Evolutionary conservation across 2,888 invertebrate species (phyloP), one percentile per base, ranked within the genome.

Genomic region (Acronicta alni): DNA sequence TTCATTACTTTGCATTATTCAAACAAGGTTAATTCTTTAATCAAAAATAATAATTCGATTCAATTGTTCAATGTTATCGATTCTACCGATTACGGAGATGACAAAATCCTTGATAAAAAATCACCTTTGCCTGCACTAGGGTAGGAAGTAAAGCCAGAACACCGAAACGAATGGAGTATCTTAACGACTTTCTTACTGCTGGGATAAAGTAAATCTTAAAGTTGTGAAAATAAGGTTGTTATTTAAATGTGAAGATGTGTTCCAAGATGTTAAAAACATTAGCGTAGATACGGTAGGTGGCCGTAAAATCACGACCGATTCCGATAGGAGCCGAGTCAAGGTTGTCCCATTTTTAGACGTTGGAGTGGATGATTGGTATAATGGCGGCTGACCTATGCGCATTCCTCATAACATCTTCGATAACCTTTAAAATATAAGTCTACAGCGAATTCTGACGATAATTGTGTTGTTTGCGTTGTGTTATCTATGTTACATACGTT

Each of bases 291-390:
- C 43, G 12, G 32, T 47, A 18, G 23, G 35, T 43, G 26, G 56
- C 41, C 48, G 57, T 52, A 52, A 57, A 49, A 61, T 56, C 46
- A 35, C 51, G 51, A 51, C 47, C n/a, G 43, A 43, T 57, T 57
- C 51, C 52, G 61, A 57, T 44, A 48, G 30, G 39, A 57, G 52
- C 41, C 61, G 47, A 57, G 52, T 53, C 61, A 62, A 57, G 61
- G 57, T 35, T 53, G 51, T 4, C 48, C 42, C 32, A 52, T 46
- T 48, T 35, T 56, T 44, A 47, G 56, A 41, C 37, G 42, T 6
- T 16, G 18, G 26, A 51, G 42, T 54, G 20, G 26, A 37, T 41
- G 41, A 60, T 55, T 45, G 49, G 35, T 18, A 17, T 43, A 37
- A 53, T 53, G 37, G 43, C 12, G 26, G 43, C 30, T 56, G 43